Evolutionary conservation across 2,113 vertebrate genomes (phyloP).

Genomic region (Corvus hawaiiensis): DNA sequence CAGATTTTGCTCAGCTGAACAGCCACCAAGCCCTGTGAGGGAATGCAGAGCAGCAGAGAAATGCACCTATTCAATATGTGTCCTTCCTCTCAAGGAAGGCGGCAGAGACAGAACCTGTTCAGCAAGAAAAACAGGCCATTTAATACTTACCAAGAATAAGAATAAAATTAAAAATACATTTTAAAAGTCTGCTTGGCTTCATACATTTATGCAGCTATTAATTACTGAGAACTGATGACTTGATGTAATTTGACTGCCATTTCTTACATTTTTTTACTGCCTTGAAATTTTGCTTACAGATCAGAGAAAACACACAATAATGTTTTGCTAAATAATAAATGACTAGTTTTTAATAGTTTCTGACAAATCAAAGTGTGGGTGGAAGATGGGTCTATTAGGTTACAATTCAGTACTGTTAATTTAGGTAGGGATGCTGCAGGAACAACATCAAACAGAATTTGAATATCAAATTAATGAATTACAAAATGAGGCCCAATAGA

Average conservation of each 20-base stretch:
- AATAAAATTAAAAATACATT: not conserved
- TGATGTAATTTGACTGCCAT: not conserved
- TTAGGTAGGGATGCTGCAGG: not conserved
- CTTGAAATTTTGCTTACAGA: not conserved
- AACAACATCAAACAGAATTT: not conserved
- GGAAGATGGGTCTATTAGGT: not conserved
- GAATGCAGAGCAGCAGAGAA: not conserved
- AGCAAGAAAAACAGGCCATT: not conserved
- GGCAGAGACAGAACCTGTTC: not conserved
- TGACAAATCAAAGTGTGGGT: not conserved
- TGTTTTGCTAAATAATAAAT: constrained; percentile 1
- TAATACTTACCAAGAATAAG: not conserved
- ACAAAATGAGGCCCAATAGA: not conserved
- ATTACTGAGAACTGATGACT: not conserved
- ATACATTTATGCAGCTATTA: not conserved
- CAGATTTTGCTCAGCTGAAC: not conserved
- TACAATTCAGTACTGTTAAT: not conserved
- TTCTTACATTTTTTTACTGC: not conserved
- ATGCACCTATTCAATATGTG: rapidly evolving
- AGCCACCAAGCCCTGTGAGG: not conserved
- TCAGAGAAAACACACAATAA: not conserved
- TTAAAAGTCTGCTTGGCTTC: not conserved
- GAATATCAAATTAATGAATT: not conserved
- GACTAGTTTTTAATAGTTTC: not conserved
- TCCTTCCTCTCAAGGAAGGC: not conserved